Evolutionary conservation across 2,888 invertebrate species (phyloP), one percentile per base, ranked within the genome.

Genomic region (Diaprepes abbreviatus): DNA sequence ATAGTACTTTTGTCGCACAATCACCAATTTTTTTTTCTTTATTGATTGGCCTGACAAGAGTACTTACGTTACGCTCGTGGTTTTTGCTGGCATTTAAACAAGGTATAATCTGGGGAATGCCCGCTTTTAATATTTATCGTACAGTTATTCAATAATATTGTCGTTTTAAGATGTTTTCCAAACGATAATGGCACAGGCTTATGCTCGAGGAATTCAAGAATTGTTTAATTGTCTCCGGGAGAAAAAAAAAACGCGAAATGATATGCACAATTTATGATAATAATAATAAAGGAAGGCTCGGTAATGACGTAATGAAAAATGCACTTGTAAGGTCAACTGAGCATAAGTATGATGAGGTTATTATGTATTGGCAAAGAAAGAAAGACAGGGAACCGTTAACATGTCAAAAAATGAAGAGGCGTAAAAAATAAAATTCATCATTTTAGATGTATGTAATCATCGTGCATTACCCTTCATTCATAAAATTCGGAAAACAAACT

Each of bases 101-200:
- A 43, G 21, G n/a, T n/a, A 5, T 9, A 7, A 3, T 19, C 45
- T 10, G 7, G 19, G 45, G 21, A 45, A 36, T 60, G 31, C 28
- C 59, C 35, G 19, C n/a, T 60, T 17, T 17, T 35, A n/a, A 33
- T 60, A 35, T 48, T 45, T 60, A 60, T 60, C 31, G 9, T 57
- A 65, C 64, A 65, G 64, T 65, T 65, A 65, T 65, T 21, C 64
- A 54, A 43, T 65, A 65, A 65, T 65, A 65, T 43, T 64, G 35
- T 38, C 45, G 12, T 45, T 55, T 62, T 43, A 50, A 50, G 19
- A 45, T 31, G 17, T 1, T 6, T 33, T 5, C 43, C 19, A n/a
- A 31, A 24, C 28, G 58, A 43, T 45, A 59, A 59, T 43, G 33
- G 1, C 31, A n/a, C n/a, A n/a, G n/a, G n/a, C n/a, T n/a, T n/a